Evolutionary conservation across 2,797 vertebrate species (phyloP).

Genomic region (Okamejei kenojei): DNA sequence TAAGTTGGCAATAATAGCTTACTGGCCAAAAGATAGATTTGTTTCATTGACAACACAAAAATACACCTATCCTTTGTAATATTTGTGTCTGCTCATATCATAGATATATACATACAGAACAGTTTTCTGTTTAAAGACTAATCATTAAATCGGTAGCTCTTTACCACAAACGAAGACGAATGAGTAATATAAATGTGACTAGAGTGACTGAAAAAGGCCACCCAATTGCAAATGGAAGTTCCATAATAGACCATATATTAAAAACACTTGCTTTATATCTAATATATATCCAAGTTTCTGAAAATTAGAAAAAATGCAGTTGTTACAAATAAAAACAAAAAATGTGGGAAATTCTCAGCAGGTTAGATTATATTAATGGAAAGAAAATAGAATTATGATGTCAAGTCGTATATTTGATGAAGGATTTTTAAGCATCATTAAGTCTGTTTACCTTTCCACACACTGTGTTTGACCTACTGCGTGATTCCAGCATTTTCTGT

Average conservation of each 20-base stretch:
- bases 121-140: neutral
- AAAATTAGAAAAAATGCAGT: too few relatives aligned
- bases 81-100: neutral
- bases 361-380: too few relatives aligned
- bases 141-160: neutral
- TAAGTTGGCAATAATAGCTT: neutral
- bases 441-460: too few relatives aligned
- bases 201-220: neutral
- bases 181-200: neutral
- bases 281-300: neutral
- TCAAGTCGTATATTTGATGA: too few relatives aligned
- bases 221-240: neutral
- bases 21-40: neutral
- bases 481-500: neutral
- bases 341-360: too few relatives aligned
- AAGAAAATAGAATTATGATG: too few relatives aligned
- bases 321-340: too few relatives aligned
- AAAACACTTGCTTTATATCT: neutral
- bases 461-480: too few relatives aligned
- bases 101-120: neutral
- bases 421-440: too few relatives aligned
- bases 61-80: neutral
- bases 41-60: neutral
- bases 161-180: neutral
- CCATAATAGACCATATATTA: neutral